phyloP scores from a whole-genome alignment of 2,113 vertebrate species.

The Heterochromis multidens region DNA sequence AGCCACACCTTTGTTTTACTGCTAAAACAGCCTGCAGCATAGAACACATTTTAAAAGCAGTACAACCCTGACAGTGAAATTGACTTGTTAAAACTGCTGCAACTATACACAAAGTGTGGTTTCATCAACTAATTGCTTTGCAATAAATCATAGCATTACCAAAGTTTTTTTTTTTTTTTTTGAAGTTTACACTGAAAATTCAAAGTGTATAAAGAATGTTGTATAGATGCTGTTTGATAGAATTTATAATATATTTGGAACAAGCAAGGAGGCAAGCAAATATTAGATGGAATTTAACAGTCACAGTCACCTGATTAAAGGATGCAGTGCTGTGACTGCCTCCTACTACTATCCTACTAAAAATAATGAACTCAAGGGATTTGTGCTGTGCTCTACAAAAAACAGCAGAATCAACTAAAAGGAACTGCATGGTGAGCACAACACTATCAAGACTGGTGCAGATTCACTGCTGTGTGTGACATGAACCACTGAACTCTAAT shows the following conservation, averaged over 20 bases:
- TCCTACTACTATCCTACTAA: background rate
- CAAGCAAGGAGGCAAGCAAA: rapidly evolving
- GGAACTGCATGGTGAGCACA: background rate
- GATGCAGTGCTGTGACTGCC: background rate
- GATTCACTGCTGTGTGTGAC: background rate
- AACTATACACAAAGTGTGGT: background rate
- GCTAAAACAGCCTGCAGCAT: background rate
- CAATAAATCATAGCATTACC: background rate
- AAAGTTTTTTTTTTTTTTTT: too few relatives aligned
- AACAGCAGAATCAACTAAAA: background rate
- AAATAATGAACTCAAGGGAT: background rate
- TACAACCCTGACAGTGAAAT: background rate
- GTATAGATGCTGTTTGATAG: background rate
- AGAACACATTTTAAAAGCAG: background rate
- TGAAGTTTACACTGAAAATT: background rate
- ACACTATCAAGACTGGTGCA: background rate
- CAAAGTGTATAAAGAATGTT: background rate
- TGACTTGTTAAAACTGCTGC: background rate
- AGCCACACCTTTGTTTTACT: background rate
- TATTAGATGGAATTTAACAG: background rate
- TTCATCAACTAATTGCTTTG: background rate
- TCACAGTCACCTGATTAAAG: background rate
- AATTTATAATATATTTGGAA: background rate
- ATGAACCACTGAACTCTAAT: background rate
- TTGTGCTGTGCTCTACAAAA: background rate